phyloP scores from a whole-genome alignment of 2,113 vertebrate species.

The Antechinus stuartii region DNA sequence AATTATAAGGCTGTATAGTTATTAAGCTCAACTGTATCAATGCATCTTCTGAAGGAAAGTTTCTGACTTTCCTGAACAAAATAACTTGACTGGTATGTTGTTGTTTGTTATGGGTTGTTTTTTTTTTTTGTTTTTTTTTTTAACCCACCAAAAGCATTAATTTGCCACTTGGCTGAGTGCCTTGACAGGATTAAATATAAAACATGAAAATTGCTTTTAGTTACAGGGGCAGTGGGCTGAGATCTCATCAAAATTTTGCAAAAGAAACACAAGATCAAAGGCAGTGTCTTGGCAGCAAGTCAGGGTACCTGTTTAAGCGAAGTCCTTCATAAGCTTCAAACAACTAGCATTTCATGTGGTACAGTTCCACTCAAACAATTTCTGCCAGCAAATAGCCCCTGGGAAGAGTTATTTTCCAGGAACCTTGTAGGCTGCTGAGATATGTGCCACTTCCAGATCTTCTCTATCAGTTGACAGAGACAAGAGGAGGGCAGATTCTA shows the following conservation, averaged over 20 bases:
- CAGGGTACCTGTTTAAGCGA: conserved; percentile 52
- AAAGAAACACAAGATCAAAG: conserved; percentile 69
- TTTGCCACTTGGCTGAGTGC: conserved; percentile 73
- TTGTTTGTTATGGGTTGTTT: conserved; percentile 51
- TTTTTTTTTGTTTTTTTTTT: conserved; percentile 42
- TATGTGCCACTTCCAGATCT: conserved; percentile 8
- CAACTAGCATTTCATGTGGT: conserved; percentile 2
- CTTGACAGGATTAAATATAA: conserved; percentile 76
- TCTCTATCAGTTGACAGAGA: conserved; percentile 21
- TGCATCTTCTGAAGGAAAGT: conserved; percentile 27
- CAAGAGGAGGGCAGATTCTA: neutral
- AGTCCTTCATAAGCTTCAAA: conserved; percentile 40
- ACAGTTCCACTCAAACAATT: conserved; percentile 42
- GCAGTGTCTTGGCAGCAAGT: conserved; percentile 46
- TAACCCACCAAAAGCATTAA: conserved; percentile 70
- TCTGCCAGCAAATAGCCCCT: conserved; percentile 11
- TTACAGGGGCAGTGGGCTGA: conserved; percentile 60
- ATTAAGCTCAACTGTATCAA: conserved; percentile 45
- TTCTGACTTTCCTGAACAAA: conserved; percentile 61
- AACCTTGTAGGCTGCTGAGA: neutral
- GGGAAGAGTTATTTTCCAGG: conserved; percentile 11
- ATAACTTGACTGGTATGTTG: conserved; percentile 58
- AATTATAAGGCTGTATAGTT: conserved; percentile 61
- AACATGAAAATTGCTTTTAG: conserved; percentile 75
- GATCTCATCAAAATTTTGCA: conserved; percentile 67